These are phyloP conservation scores for Metalampra italica DNA, from an alignment of 2,888 invertebrate species.

Conservation along the genomic window DNA sequence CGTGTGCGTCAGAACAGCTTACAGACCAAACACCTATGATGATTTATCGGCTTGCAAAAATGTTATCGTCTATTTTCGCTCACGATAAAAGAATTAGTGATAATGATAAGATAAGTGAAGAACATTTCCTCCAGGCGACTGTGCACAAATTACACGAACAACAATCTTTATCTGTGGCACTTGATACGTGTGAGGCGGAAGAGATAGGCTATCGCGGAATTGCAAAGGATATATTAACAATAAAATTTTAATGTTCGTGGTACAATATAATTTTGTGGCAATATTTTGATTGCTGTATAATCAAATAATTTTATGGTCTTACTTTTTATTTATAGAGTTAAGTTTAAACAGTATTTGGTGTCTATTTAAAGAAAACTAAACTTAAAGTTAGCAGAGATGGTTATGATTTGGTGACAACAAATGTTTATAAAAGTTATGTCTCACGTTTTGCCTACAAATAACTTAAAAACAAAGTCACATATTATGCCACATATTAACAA, in stretches of 20 bases:
- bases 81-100: conserved; percentile 30
- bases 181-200: conserved; percentile 28
- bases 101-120: conserved; percentile 43
- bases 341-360: too few species aligned
- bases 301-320: too few species aligned
- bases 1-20: neutral
- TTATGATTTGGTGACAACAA: neutral
- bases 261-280: neutral
- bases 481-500: too few species aligned
- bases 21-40: conserved; percentile 25
- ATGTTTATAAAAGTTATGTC: neutral
- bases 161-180: conserved; percentile 28
- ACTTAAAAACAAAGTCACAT: too few species aligned
- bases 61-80: conserved; percentile 42
- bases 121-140: conserved; percentile 61
- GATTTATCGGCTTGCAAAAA: conserved; percentile 43
- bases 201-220: conserved; percentile 9
- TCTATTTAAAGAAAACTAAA: too few species aligned
- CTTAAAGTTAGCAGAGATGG: neutral
- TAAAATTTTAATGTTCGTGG: neutral
- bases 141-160: conserved; percentile 32
- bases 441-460: too few species aligned
- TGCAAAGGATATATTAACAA: conserved; percentile 1
- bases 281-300: neutral
- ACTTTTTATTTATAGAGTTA: too few species aligned